Percentiles rank a stretch among this genome's conserved stretches.
Conservation (phyloP, 1,140 invertebrate species). For the Drosophila aff. region DNA sequence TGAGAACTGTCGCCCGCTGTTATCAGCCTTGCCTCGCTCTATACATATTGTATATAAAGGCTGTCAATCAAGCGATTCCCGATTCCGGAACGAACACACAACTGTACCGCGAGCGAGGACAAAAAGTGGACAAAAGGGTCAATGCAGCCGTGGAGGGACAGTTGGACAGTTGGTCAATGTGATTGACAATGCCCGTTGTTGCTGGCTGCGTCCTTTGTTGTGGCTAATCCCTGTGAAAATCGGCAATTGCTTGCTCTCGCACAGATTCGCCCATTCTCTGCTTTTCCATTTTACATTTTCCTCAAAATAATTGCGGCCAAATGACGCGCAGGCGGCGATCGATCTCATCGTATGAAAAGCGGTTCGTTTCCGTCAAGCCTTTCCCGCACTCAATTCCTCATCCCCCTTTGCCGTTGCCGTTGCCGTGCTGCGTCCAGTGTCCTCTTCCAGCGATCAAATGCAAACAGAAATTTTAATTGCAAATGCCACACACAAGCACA, state of each 20-base stretch:
- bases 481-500: slow-evolving; percentile 65
- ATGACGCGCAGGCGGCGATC: slow-evolving; percentile 63
- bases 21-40: neutral
- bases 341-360: neutral
- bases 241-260: slow-evolving; percentile 52
- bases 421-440: neutral
- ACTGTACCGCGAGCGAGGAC: slow-evolving; percentile 52
- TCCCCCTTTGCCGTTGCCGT: neutral
- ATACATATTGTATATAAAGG: neutral
- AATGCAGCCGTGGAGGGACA: slow-evolving; percentile 32
- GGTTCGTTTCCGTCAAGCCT: slow-evolving; percentile 45
- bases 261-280: neutral
- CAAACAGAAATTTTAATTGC: slow-evolving; percentile 55
- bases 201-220: slow-evolving; percentile 51
- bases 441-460: slow-evolving; percentile 5
- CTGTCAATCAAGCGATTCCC: slow-evolving; percentile 2
- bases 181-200: slow-evolving; percentile 37
- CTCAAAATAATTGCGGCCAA: slow-evolving; percentile 76
- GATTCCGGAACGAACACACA: slow-evolving; percentile 10
- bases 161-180: slow-evolving; percentile 61
- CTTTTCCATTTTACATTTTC: slow-evolving; percentile 5
- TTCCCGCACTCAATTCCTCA: neutral
- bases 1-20: neutral
- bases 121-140: slow-evolving; percentile 65
- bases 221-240: slow-evolving; percentile 82